Conservation (phyloP, 1,140 invertebrate species). For the Cydia pomonella region DNA sequence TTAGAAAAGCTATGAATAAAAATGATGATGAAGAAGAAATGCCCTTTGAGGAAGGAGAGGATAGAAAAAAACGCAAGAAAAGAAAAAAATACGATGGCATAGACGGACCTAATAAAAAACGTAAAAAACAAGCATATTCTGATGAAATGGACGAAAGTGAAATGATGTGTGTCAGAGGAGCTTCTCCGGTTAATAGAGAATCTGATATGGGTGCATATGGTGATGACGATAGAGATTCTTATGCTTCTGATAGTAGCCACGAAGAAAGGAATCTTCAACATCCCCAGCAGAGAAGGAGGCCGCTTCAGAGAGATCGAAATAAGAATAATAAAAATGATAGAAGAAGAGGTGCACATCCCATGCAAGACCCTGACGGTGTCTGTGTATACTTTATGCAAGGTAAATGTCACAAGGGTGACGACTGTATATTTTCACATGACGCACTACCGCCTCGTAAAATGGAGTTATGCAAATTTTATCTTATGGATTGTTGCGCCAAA, state of each 20-base stretch:
- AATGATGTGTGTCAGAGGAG: constrained; percentile 89
- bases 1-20: constrained; percentile 84
- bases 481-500: constrained; percentile 97
- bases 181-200: constrained; percentile 81
- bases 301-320: constrained; percentile 71
- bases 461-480: constrained; percentile 98
- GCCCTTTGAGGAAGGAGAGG: constrained; percentile 79
- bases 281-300: constrained; percentile 59
- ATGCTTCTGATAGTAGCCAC: constrained; percentile 81
- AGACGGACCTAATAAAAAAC: constrained; percentile 70
- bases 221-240: constrained; percentile 78
- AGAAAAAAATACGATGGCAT: constrained; percentile 76
- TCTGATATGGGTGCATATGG: constrained; percentile 53
- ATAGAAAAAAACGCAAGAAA: constrained; percentile 77
- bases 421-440: constrained; percentile 93
- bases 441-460: constrained; percentile 91
- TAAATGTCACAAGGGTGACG: constrained; percentile 89
- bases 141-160: constrained; percentile 88
- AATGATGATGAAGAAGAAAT: constrained; percentile 79
- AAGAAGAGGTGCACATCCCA: constrained; percentile 73
- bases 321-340: constrained; percentile 69
- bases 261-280: constrained; percentile 67
- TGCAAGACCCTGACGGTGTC: constrained; percentile 85
- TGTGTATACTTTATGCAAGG: constrained; percentile 93
- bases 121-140: constrained; percentile 80